These are phyloP conservation scores for Pleuronectes platessa DNA, from an alignment of 2,113 vertebrate genomes.

Conservation along the genomic window DNA sequence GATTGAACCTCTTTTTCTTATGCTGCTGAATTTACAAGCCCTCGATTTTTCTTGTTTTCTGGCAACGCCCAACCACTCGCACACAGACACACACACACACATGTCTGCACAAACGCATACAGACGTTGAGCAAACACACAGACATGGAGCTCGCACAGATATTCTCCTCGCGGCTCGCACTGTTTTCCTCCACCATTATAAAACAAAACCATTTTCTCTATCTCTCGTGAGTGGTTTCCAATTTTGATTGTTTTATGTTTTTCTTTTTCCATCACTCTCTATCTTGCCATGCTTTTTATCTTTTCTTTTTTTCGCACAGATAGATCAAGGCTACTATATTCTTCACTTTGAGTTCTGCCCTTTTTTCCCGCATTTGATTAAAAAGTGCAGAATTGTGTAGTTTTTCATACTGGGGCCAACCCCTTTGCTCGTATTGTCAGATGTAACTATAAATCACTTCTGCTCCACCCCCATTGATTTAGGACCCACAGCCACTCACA, in stretches of 20 bases:
- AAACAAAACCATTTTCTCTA: slow-evolving; percentile 10
- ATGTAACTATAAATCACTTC: slow-evolving; percentile 3
- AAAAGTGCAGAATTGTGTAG: background rate
- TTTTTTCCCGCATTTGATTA: background rate
- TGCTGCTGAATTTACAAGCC: slow-evolving; percentile 40
- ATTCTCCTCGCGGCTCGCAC: background rate
- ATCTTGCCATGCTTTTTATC: background rate
- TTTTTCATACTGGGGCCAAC: background rate
- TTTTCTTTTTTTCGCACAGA: background rate
- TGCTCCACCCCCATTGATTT: background rate
- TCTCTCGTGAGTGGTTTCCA: slow-evolving; percentile 16
- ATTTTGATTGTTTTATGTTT: slow-evolving; percentile 16
- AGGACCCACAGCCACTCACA: background rate
- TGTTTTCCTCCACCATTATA: slow-evolving; percentile 16
- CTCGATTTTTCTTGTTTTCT: slow-evolving; percentile 29
- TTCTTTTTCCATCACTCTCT: background rate
- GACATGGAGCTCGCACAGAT: background rate
- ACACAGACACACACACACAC: background rate
- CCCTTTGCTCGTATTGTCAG: background rate
- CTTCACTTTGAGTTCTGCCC: background rate
- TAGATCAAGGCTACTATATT: background rate
- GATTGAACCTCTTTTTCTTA: slow-evolving; percentile 57
- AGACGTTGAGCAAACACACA: background rate
- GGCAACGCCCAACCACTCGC: slow-evolving; percentile 17
- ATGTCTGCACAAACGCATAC: background rate